Evolutionary conservation across 2,797 vertebrate species (phyloP).

Genomic region (Meriones psammophilus): DNA sequence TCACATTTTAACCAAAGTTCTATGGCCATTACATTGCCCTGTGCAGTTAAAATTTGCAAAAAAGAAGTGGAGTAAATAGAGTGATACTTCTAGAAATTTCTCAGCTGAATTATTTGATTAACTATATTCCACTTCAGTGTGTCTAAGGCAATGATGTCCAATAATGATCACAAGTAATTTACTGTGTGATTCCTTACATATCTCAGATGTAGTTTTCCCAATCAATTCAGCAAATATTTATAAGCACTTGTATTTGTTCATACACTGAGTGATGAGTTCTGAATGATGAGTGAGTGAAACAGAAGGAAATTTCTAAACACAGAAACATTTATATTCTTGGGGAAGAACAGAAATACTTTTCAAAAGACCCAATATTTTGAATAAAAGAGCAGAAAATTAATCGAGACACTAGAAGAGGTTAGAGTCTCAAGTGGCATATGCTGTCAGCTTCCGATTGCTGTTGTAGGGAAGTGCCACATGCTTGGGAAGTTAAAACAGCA

Average conservation of each 20-base stretch:
- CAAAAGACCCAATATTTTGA: not conserved
- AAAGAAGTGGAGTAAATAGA: too few species aligned
- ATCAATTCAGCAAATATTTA: too few species aligned
- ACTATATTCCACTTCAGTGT: too few species aligned
- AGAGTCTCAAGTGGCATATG: not conserved
- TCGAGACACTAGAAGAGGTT: not conserved
- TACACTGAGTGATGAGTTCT: not conserved
- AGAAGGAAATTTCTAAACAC: not conserved
- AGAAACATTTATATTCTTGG: not conserved
- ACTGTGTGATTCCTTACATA: too few species aligned
- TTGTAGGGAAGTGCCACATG: not conserved
- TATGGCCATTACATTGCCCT: too few species aligned
- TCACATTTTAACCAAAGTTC: too few species aligned
- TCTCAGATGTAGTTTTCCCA: too few species aligned
- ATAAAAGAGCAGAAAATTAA: not conserved
- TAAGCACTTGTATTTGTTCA: not conserved
- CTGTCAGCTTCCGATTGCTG: not conserved
- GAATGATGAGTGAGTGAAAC: not conserved
- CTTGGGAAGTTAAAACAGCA: not conserved
- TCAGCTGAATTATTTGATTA: too few species aligned
- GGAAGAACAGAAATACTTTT: not conserved
- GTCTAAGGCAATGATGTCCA: too few species aligned
- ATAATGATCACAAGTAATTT: too few species aligned
- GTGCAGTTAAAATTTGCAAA: too few species aligned
- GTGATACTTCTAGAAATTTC: too few species aligned